Evolutionary conservation across 2,888 invertebrate genomes (phyloP).

Genomic region (Sericinus montela): DNA sequence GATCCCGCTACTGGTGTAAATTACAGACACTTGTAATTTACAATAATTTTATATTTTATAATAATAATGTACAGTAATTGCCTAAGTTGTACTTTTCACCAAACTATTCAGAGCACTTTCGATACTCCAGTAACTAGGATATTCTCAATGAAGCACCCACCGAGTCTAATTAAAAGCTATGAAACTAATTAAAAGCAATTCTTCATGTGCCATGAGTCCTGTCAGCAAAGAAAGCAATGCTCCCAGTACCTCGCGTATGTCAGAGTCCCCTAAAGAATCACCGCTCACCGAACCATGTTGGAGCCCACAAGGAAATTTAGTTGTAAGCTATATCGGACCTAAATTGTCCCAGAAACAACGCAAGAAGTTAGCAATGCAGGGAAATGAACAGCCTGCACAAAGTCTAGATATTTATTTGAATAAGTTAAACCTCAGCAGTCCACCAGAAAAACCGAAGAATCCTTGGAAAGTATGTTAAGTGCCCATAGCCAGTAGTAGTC

Average conservation of each 20-base stretch:
- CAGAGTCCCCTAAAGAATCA: constrained; percentile 57
- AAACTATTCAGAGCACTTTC: too few species aligned
- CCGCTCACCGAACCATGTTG: constrained; percentile 43
- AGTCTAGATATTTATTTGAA: constrained; percentile 48
- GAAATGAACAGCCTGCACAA: constrained; percentile 41
- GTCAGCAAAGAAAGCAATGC: constrained; percentile 20
- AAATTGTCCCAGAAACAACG: constrained; percentile 83
- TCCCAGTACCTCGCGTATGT: constrained; percentile 47
- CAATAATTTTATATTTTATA: too few species aligned
- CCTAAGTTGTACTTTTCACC: too few species aligned
- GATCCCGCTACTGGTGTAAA: too few species aligned
- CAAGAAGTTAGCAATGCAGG: constrained; percentile 78
- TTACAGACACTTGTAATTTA: too few species aligned
- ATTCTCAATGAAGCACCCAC: constrained; percentile 53
- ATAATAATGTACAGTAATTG: too few species aligned
- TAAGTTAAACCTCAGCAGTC: constrained; percentile 46
- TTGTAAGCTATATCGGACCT: constrained; percentile 66
- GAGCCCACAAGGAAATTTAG: constrained; percentile 49
- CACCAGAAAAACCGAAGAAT: constrained; percentile 71
- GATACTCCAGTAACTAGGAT: too few species aligned
- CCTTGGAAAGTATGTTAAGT: constrained; percentile 61
- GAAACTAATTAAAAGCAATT: constrained; percentile 54
- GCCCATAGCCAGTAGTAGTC: constrained; percentile 55
- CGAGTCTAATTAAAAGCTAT: constrained; percentile 62
- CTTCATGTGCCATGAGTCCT: constrained; percentile 42